Evolutionary conservation across 2,888 invertebrate species (phyloP).

Genomic region (Hylaea fasciaria): DNA sequence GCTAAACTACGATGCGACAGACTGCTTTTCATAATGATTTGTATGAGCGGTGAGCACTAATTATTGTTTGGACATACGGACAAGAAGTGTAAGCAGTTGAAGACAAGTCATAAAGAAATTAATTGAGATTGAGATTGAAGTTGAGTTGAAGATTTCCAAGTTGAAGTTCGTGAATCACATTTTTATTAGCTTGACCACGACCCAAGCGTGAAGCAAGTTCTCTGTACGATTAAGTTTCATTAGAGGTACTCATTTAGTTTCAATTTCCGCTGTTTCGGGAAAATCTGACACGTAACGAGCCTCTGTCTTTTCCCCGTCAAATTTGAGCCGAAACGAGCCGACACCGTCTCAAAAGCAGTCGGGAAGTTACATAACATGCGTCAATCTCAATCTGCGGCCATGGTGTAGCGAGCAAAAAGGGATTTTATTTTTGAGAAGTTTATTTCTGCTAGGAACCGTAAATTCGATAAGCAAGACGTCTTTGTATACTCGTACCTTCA

Average conservation of each 20-base stretch:
- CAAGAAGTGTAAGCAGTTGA: too few relatives aligned
- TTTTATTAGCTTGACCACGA: too few relatives aligned
- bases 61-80: too few relatives aligned
- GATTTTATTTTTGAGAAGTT: slow-evolving; percentile 9
- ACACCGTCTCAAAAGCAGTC: slow-evolving; percentile 42
- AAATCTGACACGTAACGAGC: slow-evolving; percentile 67
- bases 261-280: slow-evolving; percentile 29
- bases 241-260: slow-evolving; percentile 42
- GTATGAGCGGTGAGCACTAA: too few relatives aligned
- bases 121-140: too few relatives aligned
- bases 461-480: neutral
- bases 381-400: slow-evolving; percentile 56
- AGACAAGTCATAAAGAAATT: too few relatives aligned
- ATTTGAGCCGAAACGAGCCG: slow-evolving; percentile 59
- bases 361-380: slow-evolving; percentile 52
- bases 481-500: neutral
- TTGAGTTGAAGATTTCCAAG: too few relatives aligned
- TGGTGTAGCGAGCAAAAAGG: slow-evolving; percentile 1
- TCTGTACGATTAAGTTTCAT: neutral
- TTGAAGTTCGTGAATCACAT: too few relatives aligned
- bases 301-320: slow-evolving; percentile 71
- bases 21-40: too few relatives aligned
- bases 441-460: neutral
- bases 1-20: too few relatives aligned
- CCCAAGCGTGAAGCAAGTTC: too few relatives aligned